phyloP scores from a whole-genome alignment of 1,140 invertebrate species.

The Drosophila obscura region DNA sequence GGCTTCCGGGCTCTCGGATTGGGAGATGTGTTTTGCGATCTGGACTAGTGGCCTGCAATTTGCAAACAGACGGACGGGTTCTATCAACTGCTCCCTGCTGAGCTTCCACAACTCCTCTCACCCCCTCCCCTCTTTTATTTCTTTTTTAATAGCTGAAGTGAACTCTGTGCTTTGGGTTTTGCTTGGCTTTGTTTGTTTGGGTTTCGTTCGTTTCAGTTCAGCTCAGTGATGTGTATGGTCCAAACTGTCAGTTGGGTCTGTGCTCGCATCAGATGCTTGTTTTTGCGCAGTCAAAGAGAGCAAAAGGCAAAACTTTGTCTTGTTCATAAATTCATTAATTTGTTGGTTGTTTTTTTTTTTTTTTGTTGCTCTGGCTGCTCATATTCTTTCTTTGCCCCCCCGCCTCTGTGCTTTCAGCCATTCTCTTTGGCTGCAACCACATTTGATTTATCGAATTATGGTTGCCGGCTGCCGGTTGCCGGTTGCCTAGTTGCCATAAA shows the following conservation, averaged over 20 bases:
- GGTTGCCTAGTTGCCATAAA: slow-evolving; percentile 65
- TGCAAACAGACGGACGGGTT: slow-evolving; percentile 40
- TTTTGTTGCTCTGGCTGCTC: slow-evolving; percentile 4
- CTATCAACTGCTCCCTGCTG: slow-evolving; percentile 3
- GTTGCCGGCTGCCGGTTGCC: slow-evolving; percentile 63
- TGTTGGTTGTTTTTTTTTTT: slow-evolving; percentile 52
- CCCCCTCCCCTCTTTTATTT: too few relatives aligned
- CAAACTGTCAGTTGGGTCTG: slow-evolving; percentile 54
- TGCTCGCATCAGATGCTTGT: slow-evolving; percentile 35
- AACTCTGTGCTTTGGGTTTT: slow-evolving; percentile 13
- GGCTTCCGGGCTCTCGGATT: slow-evolving; percentile 10
- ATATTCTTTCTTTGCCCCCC: neutral
- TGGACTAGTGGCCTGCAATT: slow-evolving; percentile 55
- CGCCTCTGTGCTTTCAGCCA: neutral
- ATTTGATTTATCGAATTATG: slow-evolving; percentile 81
- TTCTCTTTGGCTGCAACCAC: slow-evolving; percentile 56
- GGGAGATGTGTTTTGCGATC: neutral
- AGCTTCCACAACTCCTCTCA: neutral
- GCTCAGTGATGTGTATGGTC: slow-evolving; percentile 40
- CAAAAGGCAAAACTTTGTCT: slow-evolving; percentile 67
- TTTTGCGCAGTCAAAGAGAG: slow-evolving; percentile 45
- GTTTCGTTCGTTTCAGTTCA: neutral
- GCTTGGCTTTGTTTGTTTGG: slow-evolving; percentile 19
- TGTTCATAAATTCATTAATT: slow-evolving; percentile 82
- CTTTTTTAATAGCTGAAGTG: slow-evolving; percentile 1